phyloP scores from a whole-genome alignment of 1,140 invertebrate species.

The Tetragonula clypearis region DNA sequence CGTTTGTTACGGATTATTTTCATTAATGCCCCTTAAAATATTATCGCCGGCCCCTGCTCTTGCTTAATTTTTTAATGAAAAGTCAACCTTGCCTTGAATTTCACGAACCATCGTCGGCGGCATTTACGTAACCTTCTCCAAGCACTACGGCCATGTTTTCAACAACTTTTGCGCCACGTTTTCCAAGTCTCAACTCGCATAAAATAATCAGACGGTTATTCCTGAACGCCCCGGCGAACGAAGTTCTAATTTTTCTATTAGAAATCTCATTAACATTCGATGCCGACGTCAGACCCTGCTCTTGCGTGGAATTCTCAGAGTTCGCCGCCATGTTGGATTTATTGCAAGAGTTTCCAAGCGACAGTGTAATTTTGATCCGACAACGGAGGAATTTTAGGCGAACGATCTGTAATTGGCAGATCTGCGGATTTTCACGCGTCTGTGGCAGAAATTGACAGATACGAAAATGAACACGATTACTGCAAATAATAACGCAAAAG shows the following conservation, averaged over 20 bases:
- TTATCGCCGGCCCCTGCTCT: background rate
- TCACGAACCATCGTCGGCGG: background rate
- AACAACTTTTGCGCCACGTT: background rate
- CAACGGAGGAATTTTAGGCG: too few species aligned
- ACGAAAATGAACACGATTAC: too few species aligned
- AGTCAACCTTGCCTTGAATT: background rate
- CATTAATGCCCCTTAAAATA: background rate
- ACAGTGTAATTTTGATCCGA: too few species aligned
- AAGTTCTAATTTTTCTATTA: background rate
- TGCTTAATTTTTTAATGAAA: background rate
- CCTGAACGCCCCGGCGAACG: background rate
- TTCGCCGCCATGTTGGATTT: too few species aligned
- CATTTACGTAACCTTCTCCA: background rate
- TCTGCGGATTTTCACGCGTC: too few species aligned
- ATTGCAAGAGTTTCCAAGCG: too few species aligned
- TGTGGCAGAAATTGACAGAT: too few species aligned
- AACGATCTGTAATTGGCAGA: too few species aligned
- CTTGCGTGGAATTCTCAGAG: too few species aligned
- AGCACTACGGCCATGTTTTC: background rate
- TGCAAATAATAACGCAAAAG: too few species aligned
- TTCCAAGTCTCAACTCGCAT: background rate
- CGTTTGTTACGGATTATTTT: background rate
- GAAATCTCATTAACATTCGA: background rate
- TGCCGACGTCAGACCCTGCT: background rate
- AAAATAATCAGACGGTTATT: background rate